phyloP scores from a whole-genome alignment of 2,888 invertebrate species.

The Watsonalla binaria region DNA sequence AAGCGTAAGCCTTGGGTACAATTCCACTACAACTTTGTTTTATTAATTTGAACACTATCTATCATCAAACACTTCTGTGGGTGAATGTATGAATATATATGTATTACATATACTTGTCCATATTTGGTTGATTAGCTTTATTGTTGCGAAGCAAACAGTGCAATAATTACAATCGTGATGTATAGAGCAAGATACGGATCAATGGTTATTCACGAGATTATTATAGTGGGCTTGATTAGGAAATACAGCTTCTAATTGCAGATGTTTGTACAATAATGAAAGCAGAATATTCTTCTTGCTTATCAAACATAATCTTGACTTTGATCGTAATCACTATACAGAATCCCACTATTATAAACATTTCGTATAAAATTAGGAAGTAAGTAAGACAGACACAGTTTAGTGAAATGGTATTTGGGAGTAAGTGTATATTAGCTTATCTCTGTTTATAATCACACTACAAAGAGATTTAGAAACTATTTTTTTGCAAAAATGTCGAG shows the following conservation, averaged over 20 bases:
- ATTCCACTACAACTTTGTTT: conserved; percentile 4
- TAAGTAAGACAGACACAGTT: too few species aligned
- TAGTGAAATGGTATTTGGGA: too few species aligned
- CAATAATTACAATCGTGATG: background rate
- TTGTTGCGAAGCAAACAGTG: background rate
- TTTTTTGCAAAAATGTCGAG: too few species aligned
- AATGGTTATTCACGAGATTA: background rate
- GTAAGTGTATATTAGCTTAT: too few species aligned
- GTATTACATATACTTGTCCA: background rate
- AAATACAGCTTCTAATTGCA: background rate
- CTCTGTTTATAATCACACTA: too few species aligned
- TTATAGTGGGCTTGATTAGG: background rate
- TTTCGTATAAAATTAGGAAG: too few species aligned
- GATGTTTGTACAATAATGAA: background rate
- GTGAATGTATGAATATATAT: background rate
- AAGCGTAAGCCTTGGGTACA: conserved; percentile 19
- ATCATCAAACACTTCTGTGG: background rate
- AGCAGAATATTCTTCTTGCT: conserved; percentile 1
- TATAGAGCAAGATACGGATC: background rate
- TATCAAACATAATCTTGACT: background rate
- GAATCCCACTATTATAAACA: too few species aligned
- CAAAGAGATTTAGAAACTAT: too few species aligned
- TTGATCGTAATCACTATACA: too few species aligned
- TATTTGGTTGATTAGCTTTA: background rate
- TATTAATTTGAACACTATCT: conserved; percentile 9